Percentiles rank a stretch among this genome's conserved stretches.
Evolutionary conservation across 2,797 vertebrate species (phyloP).

Genomic region (Malurus leucopterus): DNA sequence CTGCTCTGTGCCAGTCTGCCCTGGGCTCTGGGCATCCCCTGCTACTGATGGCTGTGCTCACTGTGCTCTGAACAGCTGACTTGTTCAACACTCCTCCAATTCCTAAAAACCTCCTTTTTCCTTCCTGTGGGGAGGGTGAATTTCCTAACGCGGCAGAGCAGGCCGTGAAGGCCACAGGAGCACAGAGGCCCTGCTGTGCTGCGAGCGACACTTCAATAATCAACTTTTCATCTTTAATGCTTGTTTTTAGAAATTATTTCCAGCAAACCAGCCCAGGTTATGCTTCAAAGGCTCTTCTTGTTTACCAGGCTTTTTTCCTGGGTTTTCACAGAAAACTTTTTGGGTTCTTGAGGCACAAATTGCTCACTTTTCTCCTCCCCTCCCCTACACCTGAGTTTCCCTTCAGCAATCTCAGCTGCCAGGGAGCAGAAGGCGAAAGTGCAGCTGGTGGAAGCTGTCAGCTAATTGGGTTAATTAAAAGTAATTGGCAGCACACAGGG

Average conservation of each 20-base stretch:
- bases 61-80: too few relatives aligned
- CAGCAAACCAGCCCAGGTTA: neutral
- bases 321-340: neutral
- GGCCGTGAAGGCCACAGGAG: too few relatives aligned
- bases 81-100: too few relatives aligned
- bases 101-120: too few relatives aligned
- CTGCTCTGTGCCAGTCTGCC: too few relatives aligned
- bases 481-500: neutral
- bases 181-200: neutral
- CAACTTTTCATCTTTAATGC: neutral
- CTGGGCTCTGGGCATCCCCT: too few relatives aligned
- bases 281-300: neutral
- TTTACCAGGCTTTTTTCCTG: neutral
- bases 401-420: neutral
- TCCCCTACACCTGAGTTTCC: fast-evolving
- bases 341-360: neutral
- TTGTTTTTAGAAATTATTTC: neutral
- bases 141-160: too few relatives aligned
- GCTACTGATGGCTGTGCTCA: too few relatives aligned
- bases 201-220: neutral
- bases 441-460: neutral
- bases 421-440: fast-evolving
- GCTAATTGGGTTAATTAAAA: neutral
- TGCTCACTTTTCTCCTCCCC: neutral
- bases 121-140: too few relatives aligned